These are phyloP conservation scores for Poecilia velifera DNA, from an alignment of 2,797 vertebrate genomes.

Conservation along the genomic window DNA sequence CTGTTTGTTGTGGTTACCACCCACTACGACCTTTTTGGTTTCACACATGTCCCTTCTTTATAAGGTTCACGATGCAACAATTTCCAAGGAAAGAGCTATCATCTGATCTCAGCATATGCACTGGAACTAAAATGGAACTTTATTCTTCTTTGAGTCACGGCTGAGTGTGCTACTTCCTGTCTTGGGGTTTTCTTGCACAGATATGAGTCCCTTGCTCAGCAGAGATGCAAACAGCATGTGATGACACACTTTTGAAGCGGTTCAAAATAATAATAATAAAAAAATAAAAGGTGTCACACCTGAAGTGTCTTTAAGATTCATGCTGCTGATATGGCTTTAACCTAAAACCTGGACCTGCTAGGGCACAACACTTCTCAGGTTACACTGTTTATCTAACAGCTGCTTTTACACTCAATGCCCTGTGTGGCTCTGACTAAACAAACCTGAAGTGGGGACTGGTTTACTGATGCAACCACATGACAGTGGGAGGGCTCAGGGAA, in stretches of 20 bases:
- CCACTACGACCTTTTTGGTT: constrained; percentile 13
- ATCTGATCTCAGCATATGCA: background rate
- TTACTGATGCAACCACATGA: constrained; percentile 20
- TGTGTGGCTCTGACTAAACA: constrained; percentile 30
- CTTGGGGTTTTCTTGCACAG: constrained; percentile 25
- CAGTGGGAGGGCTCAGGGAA: constrained; percentile 14
- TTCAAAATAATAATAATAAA: background rate
- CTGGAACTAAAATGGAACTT: constrained; percentile 2
- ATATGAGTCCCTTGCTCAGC: constrained; percentile 53
- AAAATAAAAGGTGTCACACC: constrained; percentile 14
- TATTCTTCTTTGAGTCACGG: constrained; percentile 14
- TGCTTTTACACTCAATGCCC: constrained; percentile 12
- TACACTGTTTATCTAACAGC: constrained; percentile 42
- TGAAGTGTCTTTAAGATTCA: constrained; percentile 23
- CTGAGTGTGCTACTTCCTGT: constrained; percentile 62
- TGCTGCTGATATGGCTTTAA: background rate
- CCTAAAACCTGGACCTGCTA: background rate
- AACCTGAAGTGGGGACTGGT: constrained; percentile 14
- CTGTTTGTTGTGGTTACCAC: constrained; percentile 38
- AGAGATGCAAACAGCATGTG: constrained; percentile 29
- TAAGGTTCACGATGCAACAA: background rate
- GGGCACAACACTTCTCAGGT: constrained; percentile 18
- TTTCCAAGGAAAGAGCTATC: background rate
- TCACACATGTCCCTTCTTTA: background rate
- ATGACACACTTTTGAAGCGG: constrained; percentile 25